These are phyloP conservation scores for Liasis olivaceus DNA, from an alignment of 2,797 vertebrate species.

Conservation along the genomic window DNA sequence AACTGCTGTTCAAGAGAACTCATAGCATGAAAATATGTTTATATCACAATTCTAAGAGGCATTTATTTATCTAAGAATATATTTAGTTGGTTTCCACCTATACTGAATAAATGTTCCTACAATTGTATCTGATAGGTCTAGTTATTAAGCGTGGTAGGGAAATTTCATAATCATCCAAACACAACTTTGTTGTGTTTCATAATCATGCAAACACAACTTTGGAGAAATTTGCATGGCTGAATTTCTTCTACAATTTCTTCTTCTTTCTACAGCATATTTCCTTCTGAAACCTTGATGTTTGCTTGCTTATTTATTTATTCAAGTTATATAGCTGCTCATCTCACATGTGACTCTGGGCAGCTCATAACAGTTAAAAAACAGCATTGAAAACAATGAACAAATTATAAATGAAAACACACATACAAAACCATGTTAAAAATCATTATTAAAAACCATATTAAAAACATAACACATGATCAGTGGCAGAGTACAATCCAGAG, in stretches of 20 bases:
- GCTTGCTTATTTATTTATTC: neutral
- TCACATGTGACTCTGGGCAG: neutral
- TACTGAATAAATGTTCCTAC: neutral
- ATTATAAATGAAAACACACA: neutral
- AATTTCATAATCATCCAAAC: neutral
- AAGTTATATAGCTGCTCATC: neutral
- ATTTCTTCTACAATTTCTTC: neutral
- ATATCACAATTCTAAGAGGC: neutral
- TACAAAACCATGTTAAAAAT: neutral
- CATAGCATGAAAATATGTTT: neutral
- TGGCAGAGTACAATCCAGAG: neutral
- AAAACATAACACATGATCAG: neutral
- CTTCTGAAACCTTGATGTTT: neutral
- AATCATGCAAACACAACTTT: neutral
- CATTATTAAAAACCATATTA: neutral
- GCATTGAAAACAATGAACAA: neutral
- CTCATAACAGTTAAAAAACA: neutral
- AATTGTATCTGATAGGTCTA: neutral
- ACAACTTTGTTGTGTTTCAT: neutral
- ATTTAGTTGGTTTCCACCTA: neutral
- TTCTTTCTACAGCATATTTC: neutral
- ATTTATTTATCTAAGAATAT: neutral
- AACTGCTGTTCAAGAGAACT: neutral
- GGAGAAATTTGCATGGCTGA: neutral
- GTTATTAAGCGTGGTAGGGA: neutral